These are phyloP conservation scores for Tragelaphus imberbis DNA, from an alignment of 2,113 vertebrate genomes.

Conservation along the genomic window DNA sequence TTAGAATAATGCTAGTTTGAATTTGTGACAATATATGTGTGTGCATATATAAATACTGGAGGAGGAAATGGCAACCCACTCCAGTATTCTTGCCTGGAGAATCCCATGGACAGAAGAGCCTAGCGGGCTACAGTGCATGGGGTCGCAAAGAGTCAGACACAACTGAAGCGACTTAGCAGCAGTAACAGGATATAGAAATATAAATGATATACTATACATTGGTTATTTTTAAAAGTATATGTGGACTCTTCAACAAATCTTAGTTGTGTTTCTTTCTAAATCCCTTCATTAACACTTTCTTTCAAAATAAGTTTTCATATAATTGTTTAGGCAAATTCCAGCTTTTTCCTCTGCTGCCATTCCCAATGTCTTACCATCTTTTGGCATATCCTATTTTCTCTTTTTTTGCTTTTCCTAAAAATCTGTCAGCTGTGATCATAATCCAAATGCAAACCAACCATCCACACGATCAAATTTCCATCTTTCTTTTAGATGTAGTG, in stretches of 20 bases:
- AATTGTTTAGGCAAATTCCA: not conserved
- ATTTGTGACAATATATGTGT: not conserved
- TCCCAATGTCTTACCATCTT: not conserved
- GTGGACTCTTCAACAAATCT: not conserved
- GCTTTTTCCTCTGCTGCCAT: not conserved
- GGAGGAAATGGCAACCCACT: not conserved
- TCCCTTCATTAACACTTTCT: not conserved
- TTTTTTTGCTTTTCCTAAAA: conserved; percentile 22
- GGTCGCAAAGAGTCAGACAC: not conserved
- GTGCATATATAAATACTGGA: not conserved
- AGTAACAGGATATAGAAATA: not conserved
- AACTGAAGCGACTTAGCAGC: not conserved
- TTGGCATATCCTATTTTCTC: not conserved
- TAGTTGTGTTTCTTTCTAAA: not conserved
- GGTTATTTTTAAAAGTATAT: not conserved
- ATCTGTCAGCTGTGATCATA: conserved; percentile 29
- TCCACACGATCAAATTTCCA: not conserved
- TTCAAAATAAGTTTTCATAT: not conserved
- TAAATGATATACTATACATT: not conserved
- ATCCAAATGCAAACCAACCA: conserved; percentile 29
- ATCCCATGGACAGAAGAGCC: not conserved
- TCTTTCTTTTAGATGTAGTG: not conserved
- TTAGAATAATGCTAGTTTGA: not conserved
- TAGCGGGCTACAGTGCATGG: not conserved
- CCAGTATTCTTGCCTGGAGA: not conserved